These are phyloP conservation scores for Tonatia bakeri DNA, from an alignment of 2,113 vertebrate species.

Conservation along the genomic window DNA sequence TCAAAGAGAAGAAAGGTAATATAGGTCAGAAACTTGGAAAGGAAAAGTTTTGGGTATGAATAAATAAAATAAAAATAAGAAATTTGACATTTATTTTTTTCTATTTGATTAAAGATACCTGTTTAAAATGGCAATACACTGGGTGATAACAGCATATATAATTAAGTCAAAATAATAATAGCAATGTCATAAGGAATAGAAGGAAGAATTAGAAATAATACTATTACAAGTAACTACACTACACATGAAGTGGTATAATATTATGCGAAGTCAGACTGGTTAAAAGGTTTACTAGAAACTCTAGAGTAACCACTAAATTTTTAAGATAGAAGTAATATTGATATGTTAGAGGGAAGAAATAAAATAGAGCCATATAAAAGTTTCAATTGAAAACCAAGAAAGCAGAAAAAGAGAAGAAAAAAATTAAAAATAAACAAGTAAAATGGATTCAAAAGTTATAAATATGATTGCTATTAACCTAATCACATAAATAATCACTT, in stretches of 20 bases:
- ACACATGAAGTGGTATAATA: not conserved
- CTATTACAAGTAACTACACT: not conserved
- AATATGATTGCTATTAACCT: not conserved
- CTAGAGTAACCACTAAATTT: not conserved
- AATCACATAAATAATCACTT: not conserved
- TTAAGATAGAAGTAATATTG: not conserved
- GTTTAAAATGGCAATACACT: not conserved
- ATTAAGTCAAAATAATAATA: not conserved
- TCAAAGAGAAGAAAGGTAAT: not conserved
- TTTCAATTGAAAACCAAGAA: not conserved
- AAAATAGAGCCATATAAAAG: not conserved
- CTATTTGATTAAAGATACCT: not conserved
- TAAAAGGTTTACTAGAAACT: not conserved
- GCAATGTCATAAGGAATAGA: not conserved
- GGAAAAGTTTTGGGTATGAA: not conserved
- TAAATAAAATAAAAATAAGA: not conserved
- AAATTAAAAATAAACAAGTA: not conserved
- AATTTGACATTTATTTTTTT: not conserved
- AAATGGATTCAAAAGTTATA: not conserved
- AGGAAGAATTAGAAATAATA: not conserved
- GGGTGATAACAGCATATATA: not conserved
- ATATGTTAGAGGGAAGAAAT: not conserved
- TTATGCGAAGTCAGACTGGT: not conserved
- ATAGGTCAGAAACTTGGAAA: not conserved
- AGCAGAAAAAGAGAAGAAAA: not conserved